A percentile compares a stretch with the other conserved stretches of the same genome.
These are phyloP conservation scores for Synergus umbraculus DNA, from an alignment of 2,888 invertebrate species.

Conservation along the genomic window DNA sequence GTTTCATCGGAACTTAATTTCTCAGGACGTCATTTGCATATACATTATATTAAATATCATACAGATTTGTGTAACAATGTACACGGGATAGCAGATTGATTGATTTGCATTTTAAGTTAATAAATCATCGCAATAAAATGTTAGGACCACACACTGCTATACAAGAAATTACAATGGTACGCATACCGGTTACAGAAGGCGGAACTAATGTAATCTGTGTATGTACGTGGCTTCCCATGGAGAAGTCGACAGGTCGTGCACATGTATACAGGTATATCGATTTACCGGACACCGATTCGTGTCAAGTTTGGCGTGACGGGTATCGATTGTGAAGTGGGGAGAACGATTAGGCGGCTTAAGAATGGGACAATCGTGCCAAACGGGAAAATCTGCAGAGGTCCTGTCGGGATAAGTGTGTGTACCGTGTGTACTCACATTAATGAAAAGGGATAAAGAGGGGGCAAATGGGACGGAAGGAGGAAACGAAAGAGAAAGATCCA, in stretches of 20 bases:
- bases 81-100: too few relatives aligned
- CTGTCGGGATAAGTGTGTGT: slow-evolving; percentile 10
- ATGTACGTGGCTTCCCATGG: slow-evolving; percentile 6
- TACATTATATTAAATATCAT: too few relatives aligned
- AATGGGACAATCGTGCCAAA: slow-evolving; percentile 60
- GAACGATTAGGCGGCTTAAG: slow-evolving; percentile 54
- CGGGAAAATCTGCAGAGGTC: slow-evolving; percentile 50
- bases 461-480: slow-evolving; percentile 43
- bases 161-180: not conserved
- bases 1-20: too few relatives aligned
- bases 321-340: slow-evolving; percentile 27
- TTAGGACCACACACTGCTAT: not conserved
- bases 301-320: slow-evolving; percentile 54
- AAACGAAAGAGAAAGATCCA: slow-evolving; percentile 42
- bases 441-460: slow-evolving; percentile 29
- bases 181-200: not conserved
- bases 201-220: slow-evolving; percentile 28
- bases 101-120: not conserved
- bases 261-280: slow-evolving; percentile 22
- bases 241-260: slow-evolving; percentile 28
- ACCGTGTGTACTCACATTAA: not conserved
- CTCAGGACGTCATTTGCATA: too few relatives aligned
- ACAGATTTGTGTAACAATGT: too few relatives aligned
- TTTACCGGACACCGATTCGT: slow-evolving; percentile 45
- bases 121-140: not conserved